phyloP scores from a whole-genome alignment of 2,113 vertebrate genomes.

The Coptodon bakossiorum region DNA sequence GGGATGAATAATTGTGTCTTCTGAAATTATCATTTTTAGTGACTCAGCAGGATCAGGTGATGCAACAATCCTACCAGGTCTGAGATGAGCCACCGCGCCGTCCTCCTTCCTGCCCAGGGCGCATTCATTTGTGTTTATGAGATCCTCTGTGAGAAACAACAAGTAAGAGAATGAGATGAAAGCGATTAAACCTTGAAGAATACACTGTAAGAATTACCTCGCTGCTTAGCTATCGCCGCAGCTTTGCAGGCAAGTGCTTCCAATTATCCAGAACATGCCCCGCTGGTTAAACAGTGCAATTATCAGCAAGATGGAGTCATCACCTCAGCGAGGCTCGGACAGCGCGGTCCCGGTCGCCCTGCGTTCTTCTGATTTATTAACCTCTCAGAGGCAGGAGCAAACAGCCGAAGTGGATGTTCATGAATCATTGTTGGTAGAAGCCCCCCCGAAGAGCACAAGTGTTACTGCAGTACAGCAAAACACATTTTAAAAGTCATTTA shows the following conservation, averaged over 20 bases:
- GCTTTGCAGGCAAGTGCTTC: constrained; percentile 7
- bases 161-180: not conserved
- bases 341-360: not conserved
- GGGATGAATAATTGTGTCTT: not conserved
- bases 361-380: constrained; percentile 6
- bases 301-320: constrained; percentile 34
- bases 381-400: constrained; percentile 1
- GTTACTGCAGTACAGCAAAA: not conserved
- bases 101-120: not conserved
- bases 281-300: constrained; percentile 36
- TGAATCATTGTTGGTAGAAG: constrained; percentile 11
- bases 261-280: constrained; percentile 47
- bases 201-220: constrained; percentile 9
- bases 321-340: not conserved
- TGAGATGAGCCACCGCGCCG: not conserved
- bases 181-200: constrained; percentile 23
- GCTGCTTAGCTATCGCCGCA: not conserved
- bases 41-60: not conserved
- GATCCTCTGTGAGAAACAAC: not conserved
- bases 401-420: not conserved
- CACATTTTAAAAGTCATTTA: not conserved
- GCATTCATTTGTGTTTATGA: not conserved
- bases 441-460: not conserved
- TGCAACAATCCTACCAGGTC: not conserved
- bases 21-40: not conserved